Evolutionary conservation across 1,140 invertebrate species (phyloP).

Genomic region (Bombus confusus): DNA sequence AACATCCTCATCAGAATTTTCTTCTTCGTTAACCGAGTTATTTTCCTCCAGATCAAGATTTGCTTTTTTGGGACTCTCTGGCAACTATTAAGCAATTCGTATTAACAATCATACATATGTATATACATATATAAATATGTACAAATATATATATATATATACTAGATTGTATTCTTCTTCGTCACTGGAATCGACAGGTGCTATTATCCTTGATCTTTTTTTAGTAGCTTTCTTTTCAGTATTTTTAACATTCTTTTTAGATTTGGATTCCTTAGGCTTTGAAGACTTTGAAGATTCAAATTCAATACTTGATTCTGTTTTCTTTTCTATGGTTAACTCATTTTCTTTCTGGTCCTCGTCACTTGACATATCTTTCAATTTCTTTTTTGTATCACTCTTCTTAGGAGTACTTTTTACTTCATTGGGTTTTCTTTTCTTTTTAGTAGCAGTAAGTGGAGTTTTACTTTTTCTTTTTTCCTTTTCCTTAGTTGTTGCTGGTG

Average conservation of each 20-base stretch:
- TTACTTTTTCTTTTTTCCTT: slow-evolving; percentile 39
- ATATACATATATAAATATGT: slow-evolving; percentile 19
- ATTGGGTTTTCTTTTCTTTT: slow-evolving; percentile 36
- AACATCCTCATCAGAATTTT: background rate
- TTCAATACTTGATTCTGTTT: background rate
- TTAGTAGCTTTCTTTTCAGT: slow-evolving; percentile 27
- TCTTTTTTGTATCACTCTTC: background rate
- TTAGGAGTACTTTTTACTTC: slow-evolving; percentile 1
- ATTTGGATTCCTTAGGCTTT: slow-evolving; percentile 1
- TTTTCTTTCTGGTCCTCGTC: background rate
- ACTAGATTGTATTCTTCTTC: slow-evolving; percentile 71
- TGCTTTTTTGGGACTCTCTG: slow-evolving; percentile 47
- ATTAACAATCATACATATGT: slow-evolving; percentile 10
- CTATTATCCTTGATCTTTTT: slow-evolving; percentile 64
- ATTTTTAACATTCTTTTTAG: background rate
- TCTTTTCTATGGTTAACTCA: background rate
- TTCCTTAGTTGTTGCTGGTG: slow-evolving; percentile 25
- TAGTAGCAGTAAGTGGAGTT: slow-evolving; percentile 7
- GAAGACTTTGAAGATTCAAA: slow-evolving; percentile 1
- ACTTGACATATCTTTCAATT: background rate
- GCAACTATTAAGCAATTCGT: slow-evolving; percentile 49
- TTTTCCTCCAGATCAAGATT: slow-evolving; percentile 21
- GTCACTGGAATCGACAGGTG: slow-evolving; percentile 70
- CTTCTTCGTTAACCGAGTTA: background rate
- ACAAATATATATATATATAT: slow-evolving; percentile 43